Base-by-base conservation (phyloP, 2,888 invertebrate species). In the Dicyrtoma fusca region DNA sequence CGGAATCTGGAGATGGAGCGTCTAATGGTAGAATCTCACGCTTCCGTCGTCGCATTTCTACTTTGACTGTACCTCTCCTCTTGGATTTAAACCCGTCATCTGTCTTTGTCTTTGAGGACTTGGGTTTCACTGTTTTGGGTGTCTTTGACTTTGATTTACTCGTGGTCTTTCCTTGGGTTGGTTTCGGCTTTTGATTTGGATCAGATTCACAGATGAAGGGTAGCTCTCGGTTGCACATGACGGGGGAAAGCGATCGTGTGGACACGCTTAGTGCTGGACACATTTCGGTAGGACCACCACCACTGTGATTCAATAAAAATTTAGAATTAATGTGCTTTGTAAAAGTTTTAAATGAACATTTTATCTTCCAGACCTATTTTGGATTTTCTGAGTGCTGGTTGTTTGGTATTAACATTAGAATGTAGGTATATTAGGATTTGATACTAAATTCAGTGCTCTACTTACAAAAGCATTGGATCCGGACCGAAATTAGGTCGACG, bases 141-240 rank as follows among this genome's bases (percentile, higher is more conserved):
- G 63, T 34, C 25, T 64, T 69, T 1, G 47, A 55, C 14, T 55
- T 74, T 1, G 71, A 19, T 42, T 71, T 74, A 26, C 34, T 61
- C 23, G 34, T 23, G 1, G 61, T 23, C 23, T 73, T 74, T 26
- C 45, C 26, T 19, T 66, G 65, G 53, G 72, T 68, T 34, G 45
- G 42, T 44, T 69, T 72, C n/a, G 65, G 65, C 62, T 71, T 66
- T 34, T 34, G 34, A 0, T 51, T 47, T 5, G 42, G 65, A 13
- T 72, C 75, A 68, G 75, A 80, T 70, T 80, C 79, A 69, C 79
- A 80, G 10, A 80, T 76, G 49, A 78, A 78, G 5, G 79, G 77
- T 13, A 80, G 53, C 21, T 78, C 75, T 26, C 61, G 45, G 14
- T 25, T 57, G 61, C 79, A 80, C 23, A 63, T 59, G 5, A 74